Conservation (phyloP, 2,113 vertebrate species). For the Peucedramus taeniatus region DNA sequence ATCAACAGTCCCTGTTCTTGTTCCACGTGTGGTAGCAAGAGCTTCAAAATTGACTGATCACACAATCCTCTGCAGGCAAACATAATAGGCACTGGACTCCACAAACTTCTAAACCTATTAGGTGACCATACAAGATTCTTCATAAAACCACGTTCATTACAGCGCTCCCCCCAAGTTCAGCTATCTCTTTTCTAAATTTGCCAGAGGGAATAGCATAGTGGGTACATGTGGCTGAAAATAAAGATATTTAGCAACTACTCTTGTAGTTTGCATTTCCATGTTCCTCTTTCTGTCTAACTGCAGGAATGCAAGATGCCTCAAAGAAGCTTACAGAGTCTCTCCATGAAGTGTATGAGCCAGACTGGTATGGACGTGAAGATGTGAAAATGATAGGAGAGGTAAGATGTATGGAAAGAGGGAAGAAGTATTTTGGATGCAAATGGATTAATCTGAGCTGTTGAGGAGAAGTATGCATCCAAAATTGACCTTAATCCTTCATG, state of each 20-base stretch:
- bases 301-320: conserved; percentile 98
- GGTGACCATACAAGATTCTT: neutral
- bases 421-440: neutral
- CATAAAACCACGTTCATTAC: neutral
- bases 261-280: neutral
- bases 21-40: neutral
- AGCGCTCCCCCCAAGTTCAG: neutral
- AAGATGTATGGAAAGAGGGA: neutral
- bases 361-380: conserved; percentile 95
- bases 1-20: neutral
- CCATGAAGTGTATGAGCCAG: conserved; percentile 96
- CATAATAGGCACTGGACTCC: neutral
- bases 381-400: conserved; percentile 94
- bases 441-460: neutral
- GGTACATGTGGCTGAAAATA: neutral
- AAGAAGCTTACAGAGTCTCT: conserved; percentile 95
- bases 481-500: neutral
- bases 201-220: neutral
- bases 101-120: neutral
- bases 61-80: neutral
- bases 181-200: neutral
- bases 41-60: neutral
- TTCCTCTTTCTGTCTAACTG: neutral
- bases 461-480: neutral
- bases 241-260: neutral